These are phyloP conservation scores for Gouania willdenowi DNA, from an alignment of 2,797 vertebrate species.

Conservation along the genomic window DNA sequence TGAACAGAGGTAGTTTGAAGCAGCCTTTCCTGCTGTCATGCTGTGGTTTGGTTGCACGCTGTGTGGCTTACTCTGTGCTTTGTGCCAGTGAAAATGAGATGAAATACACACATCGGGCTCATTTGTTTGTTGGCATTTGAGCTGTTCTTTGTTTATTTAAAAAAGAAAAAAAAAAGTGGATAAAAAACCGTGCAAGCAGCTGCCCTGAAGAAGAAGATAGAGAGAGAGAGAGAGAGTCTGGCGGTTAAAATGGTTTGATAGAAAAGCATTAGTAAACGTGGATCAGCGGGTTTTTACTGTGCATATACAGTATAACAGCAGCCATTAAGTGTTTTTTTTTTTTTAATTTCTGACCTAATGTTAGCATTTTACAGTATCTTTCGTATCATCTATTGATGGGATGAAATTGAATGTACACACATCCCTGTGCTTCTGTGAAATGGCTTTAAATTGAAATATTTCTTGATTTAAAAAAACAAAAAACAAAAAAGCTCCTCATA, in stretches of 20 bases:
- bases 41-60: constrained; percentile 7
- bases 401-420: too few species aligned
- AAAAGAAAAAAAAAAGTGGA: too few species aligned
- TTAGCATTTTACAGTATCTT: too few species aligned
- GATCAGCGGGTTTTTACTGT: constrained; percentile 44
- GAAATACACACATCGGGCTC: constrained; percentile 1
- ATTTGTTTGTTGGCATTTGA: constrained; percentile 1
- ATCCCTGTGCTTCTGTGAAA: too few species aligned
- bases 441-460: too few species aligned
- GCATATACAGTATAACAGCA: constrained; percentile 46
- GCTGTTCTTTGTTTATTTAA: neutral
- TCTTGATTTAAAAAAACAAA: too few species aligned
- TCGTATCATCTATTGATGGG: too few species aligned
- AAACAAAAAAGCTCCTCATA: too few species aligned
- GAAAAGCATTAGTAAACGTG: constrained; percentile 44
- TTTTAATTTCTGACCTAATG: too few species aligned
- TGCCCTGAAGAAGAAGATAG: constrained; percentile 20
- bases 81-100: constrained; percentile 6
- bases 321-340: too few species aligned
- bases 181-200: constrained; percentile 13
- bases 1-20: constrained; percentile 4
- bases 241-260: constrained; percentile 34
- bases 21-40: constrained; percentile 11
- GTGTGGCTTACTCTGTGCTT: constrained; percentile 14
- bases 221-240: too few species aligned